Conservation (phyloP, 2,113 vertebrate species). For the Sebastes schlegelii region DNA sequence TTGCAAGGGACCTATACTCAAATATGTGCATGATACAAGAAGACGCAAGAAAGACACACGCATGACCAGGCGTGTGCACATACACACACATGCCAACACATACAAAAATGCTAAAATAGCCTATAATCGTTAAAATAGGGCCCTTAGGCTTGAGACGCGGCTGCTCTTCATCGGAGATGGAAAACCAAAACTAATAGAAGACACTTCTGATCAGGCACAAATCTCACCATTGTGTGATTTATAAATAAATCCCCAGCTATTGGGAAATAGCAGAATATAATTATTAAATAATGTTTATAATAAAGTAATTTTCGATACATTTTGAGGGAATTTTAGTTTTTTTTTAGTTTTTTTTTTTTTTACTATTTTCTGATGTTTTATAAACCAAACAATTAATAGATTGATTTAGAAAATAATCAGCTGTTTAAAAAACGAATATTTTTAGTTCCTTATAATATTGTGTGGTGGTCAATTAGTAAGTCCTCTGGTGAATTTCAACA, state of each 20-base stretch:
- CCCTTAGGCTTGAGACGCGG: too few relatives aligned
- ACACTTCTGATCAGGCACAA: too few relatives aligned
- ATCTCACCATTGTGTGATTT: too few relatives aligned
- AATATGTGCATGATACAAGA: constrained; percentile 46
- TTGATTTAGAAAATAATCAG: not conserved
- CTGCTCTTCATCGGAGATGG: too few relatives aligned
- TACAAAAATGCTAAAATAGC: not conserved
- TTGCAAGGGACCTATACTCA: constrained; percentile 41
- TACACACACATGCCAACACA: not conserved
- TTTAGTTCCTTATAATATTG: not conserved
- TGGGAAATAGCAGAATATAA: too few relatives aligned
- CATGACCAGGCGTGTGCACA: not conserved
- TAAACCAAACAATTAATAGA: not conserved
- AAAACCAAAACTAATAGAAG: too few relatives aligned
- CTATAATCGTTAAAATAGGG: too few relatives aligned
- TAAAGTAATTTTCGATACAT: too few relatives aligned
- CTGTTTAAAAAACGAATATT: not conserved
- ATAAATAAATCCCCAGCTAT: too few relatives aligned
- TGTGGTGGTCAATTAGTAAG: not conserved
- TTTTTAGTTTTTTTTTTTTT: too few relatives aligned
- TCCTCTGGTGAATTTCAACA: not conserved
- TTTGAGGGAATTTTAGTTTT: too few relatives aligned
- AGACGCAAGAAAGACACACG: constrained; percentile 27
- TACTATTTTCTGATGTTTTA: not conserved
- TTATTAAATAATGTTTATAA: too few relatives aligned